Evolutionary conservation across 2,113 vertebrate genomes (phyloP), one percentile per base, ranked within the genome.

Genomic region (Euleptes europaea): DNA sequence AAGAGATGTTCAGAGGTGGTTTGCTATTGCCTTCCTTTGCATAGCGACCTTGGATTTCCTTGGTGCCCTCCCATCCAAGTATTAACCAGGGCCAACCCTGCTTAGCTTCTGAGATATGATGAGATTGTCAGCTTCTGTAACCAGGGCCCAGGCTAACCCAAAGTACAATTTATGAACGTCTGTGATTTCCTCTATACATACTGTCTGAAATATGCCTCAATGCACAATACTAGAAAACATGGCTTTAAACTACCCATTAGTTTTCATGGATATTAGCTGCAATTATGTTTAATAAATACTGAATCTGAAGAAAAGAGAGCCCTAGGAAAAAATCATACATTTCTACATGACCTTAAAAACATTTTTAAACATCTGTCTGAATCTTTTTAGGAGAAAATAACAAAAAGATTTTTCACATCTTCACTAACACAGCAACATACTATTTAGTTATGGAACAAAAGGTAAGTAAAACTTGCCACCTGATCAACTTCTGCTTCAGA

Each of bases 401-500:
- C 26, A 0, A 40, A 60, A 51, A 91, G 83, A 89, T 87, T 88
- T 89, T 85, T 93, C 33, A 80, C 85, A 85, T 80, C 87, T 44
- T 42, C 87, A 88, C 75, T 88, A 87, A 83, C 51, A 79, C 74
- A 88, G 87, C 77, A 85, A 90, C 82, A 90, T 78, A 83, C 89
- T 94, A 95, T 71, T 92, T 38, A 93, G 78, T 91, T 89, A 97
- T 84, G n/a, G 72, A 94, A 97, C 89, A 91, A 95, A 95, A 85
- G 87, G 79, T 80, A 95, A 78, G 94, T 93, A 95, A 92, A 94
- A 99, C 97, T 98, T 98, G 98, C 97, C 98, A 95, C 96, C 97
- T 97, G 97, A 91, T 98, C 97, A 95, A 96, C 95, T 94, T 97
- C 97, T 94, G 95, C 96, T 93, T 97, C 97, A 95, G 97, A 97